Base-by-base conservation (phyloP, 2,888 invertebrate genomes). In the Troilus luridus region DNA sequence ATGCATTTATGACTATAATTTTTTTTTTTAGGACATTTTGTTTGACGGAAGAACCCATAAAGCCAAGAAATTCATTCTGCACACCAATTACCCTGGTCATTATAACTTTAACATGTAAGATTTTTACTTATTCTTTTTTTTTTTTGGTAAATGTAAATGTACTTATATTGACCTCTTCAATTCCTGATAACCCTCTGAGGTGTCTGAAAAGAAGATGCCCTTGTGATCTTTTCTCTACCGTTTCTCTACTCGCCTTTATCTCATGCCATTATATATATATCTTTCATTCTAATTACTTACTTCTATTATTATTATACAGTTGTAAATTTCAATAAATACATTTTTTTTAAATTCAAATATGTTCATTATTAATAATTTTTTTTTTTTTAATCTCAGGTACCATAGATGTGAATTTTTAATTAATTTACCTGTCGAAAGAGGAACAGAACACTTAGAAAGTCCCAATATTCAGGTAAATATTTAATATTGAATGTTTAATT, bases 1-100 rank as follows among this genome's bases (percentile, higher is more conserved):
- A 10, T 85, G 9, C 19, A 54, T 41, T 85, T 54, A 56, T 11
- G 19, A 41, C 1, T 10, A 81, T 8, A 81, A 81, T 81, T 9
- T 67, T 24, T 6, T 27, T 93, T 95, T 95, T 0, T 94, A 98
- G 98, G 99, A 99, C 94, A 96, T 99, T 91, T 95, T 99, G 91
- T 99, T 99, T 95, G 99, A 99, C 94, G 98, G 99, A 91, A 97
- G 97, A 93, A 98, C 98, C 92, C 98, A 99, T 94, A 96, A 97
- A 93, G 98, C 98, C 93, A 98, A 99, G 95, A 99, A 99, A 95
- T 97, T 99, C 94, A 98, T 99, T 72, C 95, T 99, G 91, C 99
- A 99, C 95, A 99, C 99, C 64, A 99, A 99, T 95, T 99, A 98
- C 94, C 99, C 99, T n/a, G 99, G 99, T 5, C 99, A 99, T 94